Evolutionary conservation across 1,140 invertebrate species (phyloP).

Genomic region (Diabrotica undecimpunctata): DNA sequence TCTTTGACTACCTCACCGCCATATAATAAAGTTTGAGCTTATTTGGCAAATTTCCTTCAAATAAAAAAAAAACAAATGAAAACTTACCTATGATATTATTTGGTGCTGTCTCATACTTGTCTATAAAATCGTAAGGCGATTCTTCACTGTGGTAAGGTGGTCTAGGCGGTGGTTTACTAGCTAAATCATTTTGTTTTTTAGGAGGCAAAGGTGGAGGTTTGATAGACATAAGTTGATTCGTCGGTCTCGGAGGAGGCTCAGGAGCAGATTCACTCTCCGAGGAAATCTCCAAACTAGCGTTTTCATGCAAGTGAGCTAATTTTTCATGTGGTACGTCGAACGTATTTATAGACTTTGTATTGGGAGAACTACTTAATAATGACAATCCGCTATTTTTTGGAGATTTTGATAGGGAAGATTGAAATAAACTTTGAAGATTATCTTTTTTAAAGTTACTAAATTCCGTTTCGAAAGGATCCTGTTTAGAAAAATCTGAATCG

Average conservation of each 20-base stretch:
- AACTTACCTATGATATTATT: slow-evolving; percentile 29
- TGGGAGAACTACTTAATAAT: slow-evolving; percentile 30
- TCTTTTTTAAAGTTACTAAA: slow-evolving; percentile 39
- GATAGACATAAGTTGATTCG: slow-evolving; percentile 51
- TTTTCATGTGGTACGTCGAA: slow-evolving; percentile 33
- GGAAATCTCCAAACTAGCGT: slow-evolving; percentile 40
- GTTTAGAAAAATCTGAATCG: slow-evolving; percentile 51
- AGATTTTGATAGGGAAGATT: slow-evolving; percentile 31
- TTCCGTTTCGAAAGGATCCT: slow-evolving; percentile 63
- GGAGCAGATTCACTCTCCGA: slow-evolving; percentile 53
- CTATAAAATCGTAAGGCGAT: slow-evolving; percentile 53
- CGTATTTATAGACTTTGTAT: slow-evolving; percentile 30
- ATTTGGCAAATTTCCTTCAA: too few relatives aligned
- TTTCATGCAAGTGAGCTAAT: slow-evolving; percentile 31
- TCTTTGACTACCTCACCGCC: too few relatives aligned
- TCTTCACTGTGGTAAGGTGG: slow-evolving; percentile 57
- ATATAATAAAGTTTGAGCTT: too few relatives aligned
- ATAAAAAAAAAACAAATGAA: not conserved
- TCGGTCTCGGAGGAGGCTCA: slow-evolving; percentile 66
- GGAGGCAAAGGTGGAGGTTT: slow-evolving; percentile 82
- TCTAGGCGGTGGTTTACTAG: slow-evolving; percentile 59
- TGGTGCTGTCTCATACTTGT: slow-evolving; percentile 49
- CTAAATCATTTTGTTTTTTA: slow-evolving; percentile 54
- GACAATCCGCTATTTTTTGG: slow-evolving; percentile 30
- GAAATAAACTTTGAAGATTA: slow-evolving; percentile 15